Evolutionary conservation across 2,888 invertebrate genomes (phyloP), one percentile per base, ranked within the genome.

Genomic region (Himalopsyche japonica): DNA sequence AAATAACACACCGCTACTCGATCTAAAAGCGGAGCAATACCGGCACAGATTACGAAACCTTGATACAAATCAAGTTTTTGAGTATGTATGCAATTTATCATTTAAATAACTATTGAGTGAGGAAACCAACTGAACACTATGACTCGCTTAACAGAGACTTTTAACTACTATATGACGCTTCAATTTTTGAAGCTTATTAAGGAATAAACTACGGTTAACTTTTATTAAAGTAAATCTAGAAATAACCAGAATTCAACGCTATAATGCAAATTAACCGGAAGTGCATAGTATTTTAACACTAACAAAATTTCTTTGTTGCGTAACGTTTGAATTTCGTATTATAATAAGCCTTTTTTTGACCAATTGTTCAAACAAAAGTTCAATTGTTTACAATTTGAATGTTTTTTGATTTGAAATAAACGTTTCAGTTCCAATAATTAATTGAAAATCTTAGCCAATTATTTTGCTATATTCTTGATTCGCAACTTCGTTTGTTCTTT

Each of bases 51-150:
- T 70, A 77, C 37, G 43, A 77, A 77, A 77, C 77, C 77, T 77
- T 77, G 77, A 43, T 77, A 77, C 77, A 77, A 77, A 77, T 77
- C 77, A 37, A 77, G 77, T 77, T 77, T 43, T 77, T 76, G 15
- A 76, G 32, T 76, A 34, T 43, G 20, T 43, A 77, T 37, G 77
- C 77, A 77, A 37, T 34, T 37, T 34, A 77, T 77, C 34, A 20
- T 43, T 77, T n/a, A 77, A 37, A 37, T 77, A 24, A 34, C 34
- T 70, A 64, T 27, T 34, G 37, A 34, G 77, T 77, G 77, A 77
- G 77, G 77, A 77, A 77, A 77, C 77, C 43, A 34, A 37, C 6
- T 10, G 20, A 77, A 43, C 37, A 77, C 10, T 77, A 77, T 20
- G 27, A 15, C 70, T 27, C 30, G 70, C 20, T 70, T 70, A 30